Evolutionary conservation across 2,797 vertebrate species (phyloP).

Genomic region (Artibeus lituratus): DNA sequence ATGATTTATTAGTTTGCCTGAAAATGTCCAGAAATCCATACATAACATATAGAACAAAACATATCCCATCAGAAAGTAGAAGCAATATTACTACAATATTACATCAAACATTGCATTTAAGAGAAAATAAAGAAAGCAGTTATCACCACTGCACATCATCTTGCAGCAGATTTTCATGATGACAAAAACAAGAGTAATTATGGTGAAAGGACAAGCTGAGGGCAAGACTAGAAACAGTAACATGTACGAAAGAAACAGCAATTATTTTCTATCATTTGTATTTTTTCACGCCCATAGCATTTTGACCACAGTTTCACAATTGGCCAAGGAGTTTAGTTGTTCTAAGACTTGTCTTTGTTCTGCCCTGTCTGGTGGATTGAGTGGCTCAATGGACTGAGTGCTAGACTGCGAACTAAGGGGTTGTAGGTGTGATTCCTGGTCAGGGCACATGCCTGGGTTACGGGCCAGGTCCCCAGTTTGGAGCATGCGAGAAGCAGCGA

Average conservation of each 20-base stretch:
- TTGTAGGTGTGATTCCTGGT: too few relatives aligned
- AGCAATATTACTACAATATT: background rate
- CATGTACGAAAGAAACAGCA: background rate
- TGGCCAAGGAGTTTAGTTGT: background rate
- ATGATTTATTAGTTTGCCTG: background rate
- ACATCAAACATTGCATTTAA: background rate
- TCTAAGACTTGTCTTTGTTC: background rate
- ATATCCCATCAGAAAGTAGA: background rate
- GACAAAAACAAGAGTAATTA: background rate
- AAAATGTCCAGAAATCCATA: conserved; percentile 2
- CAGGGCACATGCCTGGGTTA: too few relatives aligned
- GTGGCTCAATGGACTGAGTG: background rate
- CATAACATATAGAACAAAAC: background rate
- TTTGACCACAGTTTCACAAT: background rate
- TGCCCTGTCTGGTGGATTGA: too few relatives aligned
- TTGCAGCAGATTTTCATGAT: background rate
- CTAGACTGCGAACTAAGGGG: too few relatives aligned
- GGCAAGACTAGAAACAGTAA: background rate
- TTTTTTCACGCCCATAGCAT: background rate
- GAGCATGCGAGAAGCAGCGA: too few relatives aligned
- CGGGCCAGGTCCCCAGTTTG: too few relatives aligned
- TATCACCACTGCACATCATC: background rate
- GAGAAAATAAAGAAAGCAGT: background rate
- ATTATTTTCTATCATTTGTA: background rate
- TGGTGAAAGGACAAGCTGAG: background rate